These are phyloP conservation scores for Aphaenogaster floridana DNA, from an alignment of 1,140 invertebrate genomes.

Conservation along the genomic window DNA sequence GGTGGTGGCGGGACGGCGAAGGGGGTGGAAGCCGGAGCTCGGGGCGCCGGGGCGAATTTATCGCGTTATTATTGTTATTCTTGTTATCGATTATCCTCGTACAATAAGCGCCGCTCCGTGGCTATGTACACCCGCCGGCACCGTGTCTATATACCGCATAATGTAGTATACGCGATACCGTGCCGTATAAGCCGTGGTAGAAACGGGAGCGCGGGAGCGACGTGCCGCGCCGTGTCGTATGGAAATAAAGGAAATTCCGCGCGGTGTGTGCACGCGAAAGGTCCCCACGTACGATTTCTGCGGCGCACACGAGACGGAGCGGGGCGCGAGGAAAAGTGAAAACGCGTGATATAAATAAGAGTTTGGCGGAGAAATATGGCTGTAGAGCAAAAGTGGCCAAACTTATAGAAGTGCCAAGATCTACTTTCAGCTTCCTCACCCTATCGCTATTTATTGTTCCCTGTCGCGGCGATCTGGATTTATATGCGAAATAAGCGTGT, in stretches of 20 bases:
- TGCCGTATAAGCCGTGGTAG: not conserved
- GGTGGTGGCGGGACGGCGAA: not conserved
- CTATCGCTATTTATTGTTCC: no score
- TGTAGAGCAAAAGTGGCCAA: no score
- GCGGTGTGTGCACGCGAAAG: constrained; percentile 35
- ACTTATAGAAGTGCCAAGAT: no score
- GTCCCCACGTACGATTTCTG: constrained; percentile 5
- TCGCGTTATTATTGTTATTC: constrained; percentile 66
- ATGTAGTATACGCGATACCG: constrained; percentile 55
- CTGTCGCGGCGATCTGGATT: no score
- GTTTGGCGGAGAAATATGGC: no score
- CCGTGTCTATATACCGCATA: constrained; percentile 55
- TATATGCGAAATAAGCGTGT: no score
- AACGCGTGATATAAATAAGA: constrained; percentile 18
- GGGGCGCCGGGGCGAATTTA: constrained; percentile 54
- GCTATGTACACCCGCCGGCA: constrained; percentile 59
- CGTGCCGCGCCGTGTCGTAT: constrained; percentile 50
- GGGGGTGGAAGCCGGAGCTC: constrained; percentile 10
- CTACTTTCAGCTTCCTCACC: no score
- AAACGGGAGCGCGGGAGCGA: constrained; percentile 7
- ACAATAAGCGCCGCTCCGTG: constrained; percentile 62
- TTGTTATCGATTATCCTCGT: constrained; percentile 65
- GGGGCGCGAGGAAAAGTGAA: constrained; percentile 29
- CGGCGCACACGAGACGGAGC: not conserved
- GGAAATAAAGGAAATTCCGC: constrained; percentile 59